These are phyloP conservation scores for Drosophila mayaguana DNA, from an alignment of 2,888 invertebrate species.

Conservation along the genomic window DNA sequence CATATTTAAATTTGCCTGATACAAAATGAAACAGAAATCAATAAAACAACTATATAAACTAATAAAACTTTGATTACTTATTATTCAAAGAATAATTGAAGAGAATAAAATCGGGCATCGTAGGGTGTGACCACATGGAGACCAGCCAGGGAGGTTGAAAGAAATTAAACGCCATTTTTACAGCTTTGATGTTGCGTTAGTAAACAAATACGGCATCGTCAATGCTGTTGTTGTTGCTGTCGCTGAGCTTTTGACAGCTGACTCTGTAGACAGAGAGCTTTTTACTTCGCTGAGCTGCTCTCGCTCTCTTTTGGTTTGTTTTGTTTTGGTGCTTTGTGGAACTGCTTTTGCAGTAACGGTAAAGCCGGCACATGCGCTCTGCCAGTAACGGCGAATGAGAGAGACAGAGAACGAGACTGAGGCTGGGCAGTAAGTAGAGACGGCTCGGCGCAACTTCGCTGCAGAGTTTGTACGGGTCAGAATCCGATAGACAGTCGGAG, in stretches of 20 bases:
- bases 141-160: conserved; percentile 20
- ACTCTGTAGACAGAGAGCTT: conserved; percentile 62
- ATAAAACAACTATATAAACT: conserved; percentile 71
- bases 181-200: conserved; percentile 16
- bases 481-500: conserved; percentile 73
- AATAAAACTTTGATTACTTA: neutral
- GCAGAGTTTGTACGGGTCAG: conserved; percentile 75
- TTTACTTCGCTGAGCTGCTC: conserved; percentile 30
- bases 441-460: conserved; percentile 67
- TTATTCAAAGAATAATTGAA: neutral
- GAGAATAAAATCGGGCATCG: neutral
- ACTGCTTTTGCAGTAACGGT: conserved; percentile 48
- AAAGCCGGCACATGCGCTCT: conserved; percentile 58
- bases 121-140: neutral
- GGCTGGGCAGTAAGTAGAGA: conserved; percentile 55
- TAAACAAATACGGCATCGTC: conserved; percentile 44
- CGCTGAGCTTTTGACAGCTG: conserved; percentile 64
- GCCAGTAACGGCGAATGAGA: conserved; percentile 2
- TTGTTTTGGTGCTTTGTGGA: conserved; percentile 52
- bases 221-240: conserved; percentile 26
- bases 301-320: conserved; percentile 54
- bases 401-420: conserved; percentile 21
- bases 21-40: conserved; percentile 68
- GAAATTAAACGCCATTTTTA: conserved; percentile 8
- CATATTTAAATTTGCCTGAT: conserved; percentile 64